Evolutionary conservation across 2,113 vertebrate species (phyloP), one percentile per base, ranked within the genome.

Genomic region (Spheniscus mendiculus): DNA sequence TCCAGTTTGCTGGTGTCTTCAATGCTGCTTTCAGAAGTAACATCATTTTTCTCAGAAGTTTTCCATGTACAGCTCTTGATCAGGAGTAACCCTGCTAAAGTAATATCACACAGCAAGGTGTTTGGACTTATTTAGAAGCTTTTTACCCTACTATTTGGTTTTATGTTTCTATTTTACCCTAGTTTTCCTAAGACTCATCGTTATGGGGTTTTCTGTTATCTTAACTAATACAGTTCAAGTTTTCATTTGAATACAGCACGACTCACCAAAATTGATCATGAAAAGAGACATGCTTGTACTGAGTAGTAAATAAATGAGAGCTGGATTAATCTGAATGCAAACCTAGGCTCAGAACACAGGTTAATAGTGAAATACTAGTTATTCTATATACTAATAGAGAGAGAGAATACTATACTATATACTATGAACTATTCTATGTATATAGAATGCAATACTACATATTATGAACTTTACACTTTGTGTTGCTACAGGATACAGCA

Each of bases 141-240:
- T 63, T 81, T 61, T 17, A 36, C 14, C 15, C 22, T 59, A 29
- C 4, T 7, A 21, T 72, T 87, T 82, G 2, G 14, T 56, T 88
- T 74, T 38, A 9, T 78, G 26, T 49, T 73, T 55, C 16, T 77
- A 5, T 32, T 78, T 63, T 74, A n/a, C 15, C 5, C 0, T 66
- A 7, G 32, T 32, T 92, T 74, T 90, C 26, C 34, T 13, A 61
- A 82, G 50, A 47, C 15, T 42, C 3, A 0, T 53, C 0, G 0
- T 80, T 69, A 55, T 5, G 23, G 10, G 9, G 6, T 58, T 66
- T 5, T 66, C n/a, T 62, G 4, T 73, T 73, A 30, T 79, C 27
- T 47, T 65, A 36, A 42, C 4, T 55, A 45, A 25, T 36, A 34
- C 11, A 34, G 12, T 65, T 65, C 21, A 71, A 78, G 5, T 25